phyloP scores from a whole-genome alignment of 2,113 vertebrate species.

The Aleadryas rufinucha region DNA sequence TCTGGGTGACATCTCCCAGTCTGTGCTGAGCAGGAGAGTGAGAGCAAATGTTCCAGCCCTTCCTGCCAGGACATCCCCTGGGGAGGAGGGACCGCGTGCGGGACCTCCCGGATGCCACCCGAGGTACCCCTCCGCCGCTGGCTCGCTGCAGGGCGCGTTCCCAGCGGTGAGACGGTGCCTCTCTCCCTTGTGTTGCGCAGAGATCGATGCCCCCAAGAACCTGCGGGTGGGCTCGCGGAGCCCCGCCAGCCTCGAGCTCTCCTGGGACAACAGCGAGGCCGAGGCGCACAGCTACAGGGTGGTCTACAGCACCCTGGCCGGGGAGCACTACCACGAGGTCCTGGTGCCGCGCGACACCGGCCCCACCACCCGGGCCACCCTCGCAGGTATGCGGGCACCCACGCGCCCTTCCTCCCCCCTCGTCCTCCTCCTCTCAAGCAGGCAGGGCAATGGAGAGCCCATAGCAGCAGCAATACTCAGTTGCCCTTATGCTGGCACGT shows the following conservation, averaged over 20 bases:
- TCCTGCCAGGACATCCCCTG: accelerated
- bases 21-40: background rate
- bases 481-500: background rate
- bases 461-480: accelerated
- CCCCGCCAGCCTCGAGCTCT: slow-evolving; percentile 83
- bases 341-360: slow-evolving; percentile 79
- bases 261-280: slow-evolving; percentile 98
- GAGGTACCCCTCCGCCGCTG: accelerated
- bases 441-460: background rate
- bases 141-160: accelerated
- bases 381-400: slow-evolving; percentile 74
- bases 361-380: slow-evolving; percentile 81
- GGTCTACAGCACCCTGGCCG: slow-evolving; percentile 94
- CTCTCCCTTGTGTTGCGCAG: slow-evolving; percentile 80
- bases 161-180: background rate
- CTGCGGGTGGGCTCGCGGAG: slow-evolving; percentile 82
- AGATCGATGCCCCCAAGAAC: slow-evolving; percentile 96
- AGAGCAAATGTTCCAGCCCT: background rate
- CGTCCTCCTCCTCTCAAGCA: background rate
- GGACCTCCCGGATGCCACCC: background rate
- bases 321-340: slow-evolving; percentile 92
- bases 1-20: background rate
- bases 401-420: accelerated
- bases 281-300: slow-evolving; percentile 88
- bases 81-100: accelerated